These are phyloP conservation scores for Tricholauxania praeusta DNA, from an alignment of 2,888 invertebrate genomes.

Conservation along the genomic window DNA sequence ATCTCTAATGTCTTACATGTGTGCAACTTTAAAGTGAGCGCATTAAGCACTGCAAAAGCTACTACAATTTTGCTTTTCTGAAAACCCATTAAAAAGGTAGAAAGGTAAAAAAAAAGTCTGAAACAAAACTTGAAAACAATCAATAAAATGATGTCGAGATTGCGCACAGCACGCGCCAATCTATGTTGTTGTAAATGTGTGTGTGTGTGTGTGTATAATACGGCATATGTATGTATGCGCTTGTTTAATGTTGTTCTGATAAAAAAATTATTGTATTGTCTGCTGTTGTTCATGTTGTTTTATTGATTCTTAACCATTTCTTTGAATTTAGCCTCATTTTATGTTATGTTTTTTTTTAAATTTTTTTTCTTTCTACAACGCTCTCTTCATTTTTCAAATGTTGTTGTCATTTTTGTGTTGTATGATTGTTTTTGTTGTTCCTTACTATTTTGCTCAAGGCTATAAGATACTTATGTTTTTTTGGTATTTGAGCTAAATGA, in stretches of 20 bases:
- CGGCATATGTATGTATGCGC: not conserved
- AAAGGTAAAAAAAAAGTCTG: not conserved
- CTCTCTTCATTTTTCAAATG: constrained; percentile 12
- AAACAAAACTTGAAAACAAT: constrained; percentile 6
- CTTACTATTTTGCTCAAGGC: too few relatives aligned
- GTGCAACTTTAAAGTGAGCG: too few relatives aligned
- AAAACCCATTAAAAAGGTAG: not conserved
- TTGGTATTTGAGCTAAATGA: too few relatives aligned
- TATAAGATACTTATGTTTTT: too few relatives aligned
- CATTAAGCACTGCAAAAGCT: too few relatives aligned
- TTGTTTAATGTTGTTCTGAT: not conserved
- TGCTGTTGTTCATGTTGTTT: not conserved
- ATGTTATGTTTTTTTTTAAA: not conserved
- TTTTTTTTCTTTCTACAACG: not conserved
- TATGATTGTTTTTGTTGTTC: constrained; percentile 10
- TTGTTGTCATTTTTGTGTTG: constrained; percentile 12
- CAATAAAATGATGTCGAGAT: constrained; percentile 29
- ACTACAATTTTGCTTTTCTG: too few relatives aligned
- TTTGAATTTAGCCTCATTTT: not conserved
- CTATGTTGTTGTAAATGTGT: not conserved
- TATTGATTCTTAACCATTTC: not conserved
- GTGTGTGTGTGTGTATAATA: too few relatives aligned
- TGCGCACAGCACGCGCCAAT: constrained; percentile 20
- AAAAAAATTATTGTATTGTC: not conserved
- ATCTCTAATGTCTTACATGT: too few relatives aligned